Evolutionary conservation across 2,888 invertebrate species (phyloP).

Genomic region (Rhimphoctona megacephalus): DNA sequence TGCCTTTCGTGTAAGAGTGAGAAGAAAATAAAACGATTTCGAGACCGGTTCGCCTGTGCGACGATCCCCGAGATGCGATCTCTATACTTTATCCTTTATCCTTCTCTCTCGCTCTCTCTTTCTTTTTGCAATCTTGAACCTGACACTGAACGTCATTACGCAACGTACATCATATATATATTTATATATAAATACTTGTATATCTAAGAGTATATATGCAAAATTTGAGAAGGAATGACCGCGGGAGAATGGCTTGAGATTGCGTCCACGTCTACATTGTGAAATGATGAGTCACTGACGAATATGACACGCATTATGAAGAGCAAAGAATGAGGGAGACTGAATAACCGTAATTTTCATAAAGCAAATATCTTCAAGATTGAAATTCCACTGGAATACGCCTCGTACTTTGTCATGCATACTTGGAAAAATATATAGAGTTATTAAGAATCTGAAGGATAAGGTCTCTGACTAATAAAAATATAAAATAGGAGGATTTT

Average conservation of each 20-base stretch:
- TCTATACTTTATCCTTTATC: constrained; percentile 14
- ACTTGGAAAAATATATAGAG: constrained; percentile 2
- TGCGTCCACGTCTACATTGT: constrained; percentile 22
- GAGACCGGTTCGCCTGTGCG: constrained; percentile 64
- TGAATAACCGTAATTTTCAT: constrained; percentile 57
- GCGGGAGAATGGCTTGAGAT: constrained; percentile 27
- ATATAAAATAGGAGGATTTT: neutral
- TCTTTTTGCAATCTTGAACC: constrained; percentile 56
- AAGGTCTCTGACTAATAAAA: neutral
- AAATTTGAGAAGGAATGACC: constrained; percentile 57
- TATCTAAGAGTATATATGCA: constrained; percentile 29
- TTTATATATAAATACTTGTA: constrained; percentile 9
- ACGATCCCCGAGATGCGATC: constrained; percentile 49
- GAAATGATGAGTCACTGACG: constrained; percentile 33
- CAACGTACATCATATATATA: constrained; percentile 17
- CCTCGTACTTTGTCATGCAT: constrained; percentile 22
- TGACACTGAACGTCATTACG: constrained; percentile 66
- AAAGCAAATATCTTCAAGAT: constrained; percentile 63
- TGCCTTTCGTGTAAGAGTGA: constrained; percentile 42
- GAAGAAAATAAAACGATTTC: constrained; percentile 56
- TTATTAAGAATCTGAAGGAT: neutral
- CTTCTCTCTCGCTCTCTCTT: constrained; percentile 22
- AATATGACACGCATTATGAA: constrained; percentile 10
- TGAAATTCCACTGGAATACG: constrained; percentile 51
- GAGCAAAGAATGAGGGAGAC: constrained; percentile 14